A percentile compares a stretch with the other conserved stretches of the same genome.
These are phyloP conservation scores for Ornithorhynchus anatinus DNA, from an alignment of 2,113 vertebrate species.

Conservation along the genomic window DNA sequence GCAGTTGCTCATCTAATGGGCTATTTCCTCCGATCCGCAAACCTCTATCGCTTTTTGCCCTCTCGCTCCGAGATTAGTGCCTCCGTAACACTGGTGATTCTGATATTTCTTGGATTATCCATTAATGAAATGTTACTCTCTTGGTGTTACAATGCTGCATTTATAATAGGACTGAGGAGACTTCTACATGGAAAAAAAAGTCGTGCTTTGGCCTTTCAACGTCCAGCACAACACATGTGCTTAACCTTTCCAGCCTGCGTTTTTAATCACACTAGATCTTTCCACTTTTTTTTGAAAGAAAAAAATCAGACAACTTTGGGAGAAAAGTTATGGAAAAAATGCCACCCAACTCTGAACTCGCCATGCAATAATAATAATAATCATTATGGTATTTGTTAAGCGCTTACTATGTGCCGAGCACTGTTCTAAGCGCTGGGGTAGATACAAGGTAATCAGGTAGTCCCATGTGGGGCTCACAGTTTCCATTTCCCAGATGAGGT, in stretches of 20 bases:
- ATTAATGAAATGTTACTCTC: conserved; percentile 46
- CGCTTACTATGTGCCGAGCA: too few species aligned
- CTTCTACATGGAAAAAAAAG: conserved; percentile 52
- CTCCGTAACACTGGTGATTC: conserved; percentile 28
- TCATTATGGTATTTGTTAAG: too few species aligned
- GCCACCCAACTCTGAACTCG: too few species aligned
- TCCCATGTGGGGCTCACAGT: too few species aligned
- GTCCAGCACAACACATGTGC: neutral
- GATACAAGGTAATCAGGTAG: too few species aligned
- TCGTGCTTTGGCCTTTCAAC: conserved; percentile 15
- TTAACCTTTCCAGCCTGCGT: neutral
- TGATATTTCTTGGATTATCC: conserved; percentile 31
- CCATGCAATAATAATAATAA: too few species aligned
- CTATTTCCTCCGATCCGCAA: conserved; percentile 26
- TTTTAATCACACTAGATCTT: conserved; percentile 29
- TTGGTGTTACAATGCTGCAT: conserved; percentile 31
- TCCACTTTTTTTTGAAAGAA: too few species aligned
- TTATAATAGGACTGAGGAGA: conserved; percentile 38
- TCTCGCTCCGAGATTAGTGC: conserved; percentile 12
- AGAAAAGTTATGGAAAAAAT: too few species aligned
- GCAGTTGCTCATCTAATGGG: neutral
- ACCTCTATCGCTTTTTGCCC: neutral
- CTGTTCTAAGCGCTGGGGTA: too few species aligned
- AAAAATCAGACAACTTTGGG: too few species aligned
- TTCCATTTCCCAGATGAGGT: too few species aligned